Evolutionary conservation across 35 echinoderm and acorn worm genomes (phyloP).

Genomic region (Hemicentrotus pulcherrimus): DNA sequence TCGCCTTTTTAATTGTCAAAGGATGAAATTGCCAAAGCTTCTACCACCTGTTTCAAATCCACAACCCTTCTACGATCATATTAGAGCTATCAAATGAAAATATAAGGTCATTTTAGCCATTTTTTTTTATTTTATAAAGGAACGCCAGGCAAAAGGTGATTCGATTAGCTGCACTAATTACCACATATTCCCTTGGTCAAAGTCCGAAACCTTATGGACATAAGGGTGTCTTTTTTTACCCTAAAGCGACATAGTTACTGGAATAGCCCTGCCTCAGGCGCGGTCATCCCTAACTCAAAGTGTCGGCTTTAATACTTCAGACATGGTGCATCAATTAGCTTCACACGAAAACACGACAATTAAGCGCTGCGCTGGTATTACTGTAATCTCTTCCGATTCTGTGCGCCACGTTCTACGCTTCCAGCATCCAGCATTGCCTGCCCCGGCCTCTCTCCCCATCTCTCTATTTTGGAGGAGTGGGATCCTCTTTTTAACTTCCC

Average conservation of each 20-base stretch:
- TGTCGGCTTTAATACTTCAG: constrained; percentile 33
- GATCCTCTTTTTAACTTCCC: background rate
- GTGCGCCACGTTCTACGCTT: background rate
- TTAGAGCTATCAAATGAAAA: background rate
- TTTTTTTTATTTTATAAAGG: background rate
- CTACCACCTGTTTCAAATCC: background rate
- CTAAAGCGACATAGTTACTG: background rate
- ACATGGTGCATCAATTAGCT: constrained; percentile 41
- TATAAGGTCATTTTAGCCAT: background rate
- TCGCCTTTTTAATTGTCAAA: background rate
- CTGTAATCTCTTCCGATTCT: constrained; percentile 24
- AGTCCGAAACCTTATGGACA: background rate
- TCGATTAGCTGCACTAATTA: background rate
- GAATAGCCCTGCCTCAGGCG: background rate
- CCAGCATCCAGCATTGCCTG: background rate
- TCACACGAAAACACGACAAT: constrained; percentile 41
- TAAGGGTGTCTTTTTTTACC: background rate
- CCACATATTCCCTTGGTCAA: background rate
- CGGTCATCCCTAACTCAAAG: constrained; percentile 26
- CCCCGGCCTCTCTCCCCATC: background rate
- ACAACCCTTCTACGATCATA: too few relatives aligned
- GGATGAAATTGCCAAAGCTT: background rate
- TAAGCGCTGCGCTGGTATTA: constrained; percentile 19
- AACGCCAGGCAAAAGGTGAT: background rate
- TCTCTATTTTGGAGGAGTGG: background rate